These are phyloP conservation scores for Cosmia pyralina DNA, from an alignment of 2,888 invertebrate species.

Conservation along the genomic window DNA sequence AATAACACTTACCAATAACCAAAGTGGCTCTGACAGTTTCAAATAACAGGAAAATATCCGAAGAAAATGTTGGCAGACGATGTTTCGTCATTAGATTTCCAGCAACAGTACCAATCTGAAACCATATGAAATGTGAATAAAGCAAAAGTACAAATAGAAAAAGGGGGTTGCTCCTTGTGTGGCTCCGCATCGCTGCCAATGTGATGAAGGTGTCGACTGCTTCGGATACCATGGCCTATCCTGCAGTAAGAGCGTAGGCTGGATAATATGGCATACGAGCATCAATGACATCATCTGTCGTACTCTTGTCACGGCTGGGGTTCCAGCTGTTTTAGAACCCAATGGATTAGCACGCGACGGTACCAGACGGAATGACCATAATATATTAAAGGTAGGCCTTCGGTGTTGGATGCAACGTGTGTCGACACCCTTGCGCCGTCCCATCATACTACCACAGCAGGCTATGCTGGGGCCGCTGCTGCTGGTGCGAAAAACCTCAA, in stretches of 20 bases:
- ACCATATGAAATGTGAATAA: conserved; percentile 7
- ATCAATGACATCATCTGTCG: too few relatives aligned
- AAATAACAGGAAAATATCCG: conserved; percentile 91
- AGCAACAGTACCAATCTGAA: conserved; percentile 91
- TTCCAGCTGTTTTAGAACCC: too few relatives aligned
- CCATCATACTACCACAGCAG: not conserved
- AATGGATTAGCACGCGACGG: too few relatives aligned
- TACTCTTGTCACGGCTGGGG: too few relatives aligned
- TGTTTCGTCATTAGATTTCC: conserved; percentile 93
- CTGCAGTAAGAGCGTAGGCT: too few relatives aligned
- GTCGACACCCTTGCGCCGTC: not conserved
- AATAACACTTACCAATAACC: conserved; percentile 79
- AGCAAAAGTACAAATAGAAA: not conserved
- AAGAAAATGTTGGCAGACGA: conserved; percentile 91
- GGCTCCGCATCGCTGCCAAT: too few relatives aligned
- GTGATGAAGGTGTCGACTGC: too few relatives aligned
- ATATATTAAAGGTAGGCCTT: too few relatives aligned
- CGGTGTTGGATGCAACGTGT: not conserved
- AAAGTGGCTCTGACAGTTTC: conserved; percentile 88
- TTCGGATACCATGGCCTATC: too few relatives aligned
- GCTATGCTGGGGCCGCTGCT: not conserved
- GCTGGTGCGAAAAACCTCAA: not conserved
- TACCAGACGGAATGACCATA: too few relatives aligned
- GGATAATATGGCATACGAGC: too few relatives aligned
- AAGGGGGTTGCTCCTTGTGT: too few relatives aligned